phyloP scores from a whole-genome alignment of 2,113 vertebrate genomes.

The Zosterops lateralis region DNA sequence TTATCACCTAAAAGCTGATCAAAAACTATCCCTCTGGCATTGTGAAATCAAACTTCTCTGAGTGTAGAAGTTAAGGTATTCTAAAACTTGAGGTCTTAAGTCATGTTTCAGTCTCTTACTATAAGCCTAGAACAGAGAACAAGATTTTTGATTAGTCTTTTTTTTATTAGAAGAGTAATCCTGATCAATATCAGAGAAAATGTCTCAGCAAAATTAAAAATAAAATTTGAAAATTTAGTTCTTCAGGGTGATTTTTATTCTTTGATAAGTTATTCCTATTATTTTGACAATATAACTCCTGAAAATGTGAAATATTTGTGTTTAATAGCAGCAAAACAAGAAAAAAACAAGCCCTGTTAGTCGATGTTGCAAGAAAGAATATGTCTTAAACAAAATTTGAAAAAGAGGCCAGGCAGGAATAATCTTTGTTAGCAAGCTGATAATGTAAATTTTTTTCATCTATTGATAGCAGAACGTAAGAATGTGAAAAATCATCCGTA shows the following conservation, averaged over 20 bases:
- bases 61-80: neutral
- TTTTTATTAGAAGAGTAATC: neutral
- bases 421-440: neutral
- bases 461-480: neutral
- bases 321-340: neutral
- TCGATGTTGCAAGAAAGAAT: neutral
- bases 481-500: neutral
- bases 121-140: neutral
- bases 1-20: neutral
- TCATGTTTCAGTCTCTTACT: neutral
- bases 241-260: neutral
- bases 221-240: neutral
- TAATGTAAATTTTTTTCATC: neutral
- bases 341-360: neutral
- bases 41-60: neutral
- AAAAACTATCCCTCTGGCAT: neutral
- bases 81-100: neutral
- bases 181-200: neutral
- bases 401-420: neutral
- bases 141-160: neutral
- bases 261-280: neutral
- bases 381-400: neutral
- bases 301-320: neutral
- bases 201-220: neutral
- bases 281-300: neutral